Percentiles rank a stretch among this genome's conserved stretches.
Evolutionary conservation across 2,113 vertebrate genomes (phyloP).

Genomic region (Anhinga rufa): DNA sequence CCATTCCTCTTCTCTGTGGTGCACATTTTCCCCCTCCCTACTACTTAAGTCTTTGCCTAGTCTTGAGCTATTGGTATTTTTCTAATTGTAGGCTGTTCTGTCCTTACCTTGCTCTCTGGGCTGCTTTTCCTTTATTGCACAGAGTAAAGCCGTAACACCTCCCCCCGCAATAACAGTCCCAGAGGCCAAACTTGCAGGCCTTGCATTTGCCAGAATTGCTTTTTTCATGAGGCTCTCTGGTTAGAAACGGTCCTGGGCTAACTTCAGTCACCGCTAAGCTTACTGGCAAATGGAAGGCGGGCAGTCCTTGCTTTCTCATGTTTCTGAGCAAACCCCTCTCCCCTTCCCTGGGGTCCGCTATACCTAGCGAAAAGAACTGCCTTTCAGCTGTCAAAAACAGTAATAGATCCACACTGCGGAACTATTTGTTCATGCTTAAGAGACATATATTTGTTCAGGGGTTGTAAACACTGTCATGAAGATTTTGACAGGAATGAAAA

Average conservation of each 20-base stretch:
- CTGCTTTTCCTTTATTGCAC: background rate
- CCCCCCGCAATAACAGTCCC: too few relatives aligned
- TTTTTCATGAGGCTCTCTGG: background rate
- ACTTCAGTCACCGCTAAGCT: background rate
- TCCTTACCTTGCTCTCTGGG: background rate
- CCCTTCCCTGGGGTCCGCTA: background rate
- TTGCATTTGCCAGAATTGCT: background rate
- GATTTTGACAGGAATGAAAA: conserved; percentile 4
- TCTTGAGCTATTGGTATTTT: background rate
- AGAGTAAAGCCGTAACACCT: background rate
- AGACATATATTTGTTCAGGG: background rate
- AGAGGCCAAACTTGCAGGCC: background rate
- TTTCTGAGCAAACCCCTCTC: background rate
- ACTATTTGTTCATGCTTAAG: background rate
- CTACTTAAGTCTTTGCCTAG: background rate
- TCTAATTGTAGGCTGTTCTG: background rate
- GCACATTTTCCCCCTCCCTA: background rate
- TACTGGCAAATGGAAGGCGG: background rate
- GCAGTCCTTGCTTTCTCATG: background rate
- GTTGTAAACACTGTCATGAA: background rate
- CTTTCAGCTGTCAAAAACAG: background rate
- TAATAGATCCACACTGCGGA: background rate
- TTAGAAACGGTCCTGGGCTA: background rate
- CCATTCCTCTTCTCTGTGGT: background rate
- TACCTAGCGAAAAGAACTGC: background rate